A percentile compares a stretch with the other conserved stretches of the same genome.
Conservation (phyloP, 1,140 invertebrate species). For the Drosophila leontia region DNA sequence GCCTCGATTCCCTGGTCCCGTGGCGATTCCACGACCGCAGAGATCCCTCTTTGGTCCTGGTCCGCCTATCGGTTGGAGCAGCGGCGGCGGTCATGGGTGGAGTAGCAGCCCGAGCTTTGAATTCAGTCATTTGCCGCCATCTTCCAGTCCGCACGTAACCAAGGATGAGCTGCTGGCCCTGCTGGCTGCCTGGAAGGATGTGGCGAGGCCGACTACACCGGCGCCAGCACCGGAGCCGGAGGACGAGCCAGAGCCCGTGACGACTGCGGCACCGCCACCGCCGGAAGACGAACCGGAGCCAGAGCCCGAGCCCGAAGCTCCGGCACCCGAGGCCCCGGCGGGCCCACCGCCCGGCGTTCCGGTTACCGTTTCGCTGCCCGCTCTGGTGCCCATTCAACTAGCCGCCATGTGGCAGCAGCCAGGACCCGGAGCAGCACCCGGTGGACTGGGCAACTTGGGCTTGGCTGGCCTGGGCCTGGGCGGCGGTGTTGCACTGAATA, state of each 20-base stretch:
- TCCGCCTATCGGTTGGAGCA: slow-evolving; percentile 30
- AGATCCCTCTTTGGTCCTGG: slow-evolving; percentile 41
- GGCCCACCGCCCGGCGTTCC: slow-evolving; percentile 72
- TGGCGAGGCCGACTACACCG: slow-evolving; percentile 39
- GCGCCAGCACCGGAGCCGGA: slow-evolving; percentile 55
- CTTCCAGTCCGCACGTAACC: slow-evolving; percentile 59
- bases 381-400: slow-evolving; percentile 81
- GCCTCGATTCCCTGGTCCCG: slow-evolving; percentile 2
- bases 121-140: slow-evolving; percentile 33
- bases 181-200: slow-evolving; percentile 71
- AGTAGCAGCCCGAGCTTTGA: slow-evolving; percentile 39
- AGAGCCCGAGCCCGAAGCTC: slow-evolving; percentile 48
- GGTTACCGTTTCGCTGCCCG: slow-evolving; percentile 75
- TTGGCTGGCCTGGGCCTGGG: slow-evolving; percentile 50
- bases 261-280: slow-evolving; percentile 46
- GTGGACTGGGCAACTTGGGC: slow-evolving; percentile 37
- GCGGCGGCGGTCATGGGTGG: slow-evolving; percentile 21
- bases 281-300: slow-evolving; percentile 51
- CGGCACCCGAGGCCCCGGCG: slow-evolving; percentile 48
- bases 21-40: slow-evolving; percentile 23
- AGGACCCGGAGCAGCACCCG: slow-evolving; percentile 43
- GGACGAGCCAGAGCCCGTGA: slow-evolving; percentile 57
- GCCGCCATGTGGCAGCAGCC: slow-evolving; percentile 79
- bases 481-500: slow-evolving; percentile 16
- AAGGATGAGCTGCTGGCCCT: slow-evolving; percentile 73